Evolutionary conservation across 92 coral and sea anemone genomes (phyloP), one percentile per base, ranked within the genome.

Genomic region (Chrysogorgia sp.): DNA sequence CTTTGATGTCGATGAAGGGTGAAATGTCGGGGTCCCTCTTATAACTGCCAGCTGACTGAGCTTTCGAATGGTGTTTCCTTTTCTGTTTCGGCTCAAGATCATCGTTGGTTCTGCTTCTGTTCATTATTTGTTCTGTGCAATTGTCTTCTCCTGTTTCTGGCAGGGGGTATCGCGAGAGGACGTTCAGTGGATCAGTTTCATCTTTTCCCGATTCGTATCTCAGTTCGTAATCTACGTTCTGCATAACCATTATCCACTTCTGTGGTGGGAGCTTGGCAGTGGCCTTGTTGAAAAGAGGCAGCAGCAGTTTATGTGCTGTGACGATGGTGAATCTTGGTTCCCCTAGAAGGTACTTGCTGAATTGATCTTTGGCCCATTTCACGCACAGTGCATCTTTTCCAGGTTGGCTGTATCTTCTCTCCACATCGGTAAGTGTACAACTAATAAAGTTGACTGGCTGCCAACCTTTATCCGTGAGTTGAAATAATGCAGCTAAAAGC

Each of bases 361-460:
- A 67, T 34, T 84, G 57, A 40, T 86, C 75, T 77, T 86, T 89
- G 6, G 86, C 84, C 90, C 86, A 89, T 9, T 61, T 66, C 2
- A 83, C 67, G 17, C 66, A 49, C 30, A 77, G 31, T 14, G 83
- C 87, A 79, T 86, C 90, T 49, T 83, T 86, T 31, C 79, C 82
- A 25, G 86, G 83, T 40, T 86, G 86, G 49, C 86, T 86, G 65
- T 86, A 86, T 10, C 84, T 15, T 43, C 84, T 83, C 53, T 85
- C 89, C 10, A 70, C 56, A 29, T 78, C 74, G 6, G 85, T 77
- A 79, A 82, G 37, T 3, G 88, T 86, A 14, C 75, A 62, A 23
- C 86, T 82, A 17, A 89, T 89, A 69, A 77, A 89, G 81, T 85
- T 83, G 48, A 89, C 86, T 48, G 90, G 81, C 37, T 79, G 62